Conservation (phyloP, 2,113 vertebrate species). For the western clawed frog (Xenopus tropicalis) region UCB_Xtro_10.0 CM004449.2:66998501-66999000, state of each 20-base stretch:
- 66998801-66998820: neutral
- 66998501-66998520: too few relatives aligned
- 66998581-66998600: neutral
- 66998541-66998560: neutral
- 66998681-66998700: neutral
- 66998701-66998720: neutral
- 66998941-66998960: too few relatives aligned
- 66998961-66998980: too few relatives aligned
- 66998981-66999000: too few relatives aligned
- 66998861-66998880: neutral
- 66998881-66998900: neutral
- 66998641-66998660: neutral
- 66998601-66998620: neutral
- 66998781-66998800: slow-evolving; percentile 12
- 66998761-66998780: neutral
- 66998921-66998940: too few relatives aligned
- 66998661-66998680: slow-evolving; percentile 19
- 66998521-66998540: neutral
- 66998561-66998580: slow-evolving; percentile 9
- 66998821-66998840: neutral
- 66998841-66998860: neutral
- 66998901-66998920: too few relatives aligned
- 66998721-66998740: neutral
- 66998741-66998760: slow-evolving; percentile 19
- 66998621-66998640: slow-evolving; percentile 2